A percentile compares a stretch with the other conserved stretches of the same genome.
Evolutionary conservation across 2,888 invertebrate genomes (phyloP).

Genomic region (Parnassius glacialis): DNA sequence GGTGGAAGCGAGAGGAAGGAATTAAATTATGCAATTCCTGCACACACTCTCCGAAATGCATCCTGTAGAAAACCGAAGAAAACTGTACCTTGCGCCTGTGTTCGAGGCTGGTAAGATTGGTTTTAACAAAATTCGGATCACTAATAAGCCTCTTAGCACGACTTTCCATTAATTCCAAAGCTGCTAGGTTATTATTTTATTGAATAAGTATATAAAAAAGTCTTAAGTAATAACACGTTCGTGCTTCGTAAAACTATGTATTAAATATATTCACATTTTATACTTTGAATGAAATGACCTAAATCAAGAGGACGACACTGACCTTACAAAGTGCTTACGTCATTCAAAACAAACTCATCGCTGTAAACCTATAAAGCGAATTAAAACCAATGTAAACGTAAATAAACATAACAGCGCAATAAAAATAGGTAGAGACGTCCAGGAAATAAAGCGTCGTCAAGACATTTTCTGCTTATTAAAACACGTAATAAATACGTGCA

Average conservation of each 20-base stretch:
- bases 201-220: too few species aligned
- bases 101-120: too few species aligned
- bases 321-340: constrained; percentile 27
- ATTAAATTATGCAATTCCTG: too few species aligned
- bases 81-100: too few species aligned
- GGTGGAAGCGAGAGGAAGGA: too few species aligned
- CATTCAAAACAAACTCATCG: constrained; percentile 32
- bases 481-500: constrained; percentile 21
- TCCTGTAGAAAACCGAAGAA: too few species aligned
- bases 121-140: too few species aligned
- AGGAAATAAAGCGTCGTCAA: constrained; percentile 56
- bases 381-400: constrained; percentile 32
- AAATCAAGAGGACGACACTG: constrained; percentile 29
- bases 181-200: too few species aligned
- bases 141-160: too few species aligned
- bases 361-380: constrained; percentile 27
- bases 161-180: too few species aligned
- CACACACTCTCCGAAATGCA: too few species aligned
- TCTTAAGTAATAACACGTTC: too few species aligned
- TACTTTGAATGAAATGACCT: constrained; percentile 9
- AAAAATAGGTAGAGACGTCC: constrained; percentile 53
- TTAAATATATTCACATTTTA: background rate
- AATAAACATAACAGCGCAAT: constrained; percentile 36
- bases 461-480: constrained; percentile 52
- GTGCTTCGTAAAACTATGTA: background rate